phyloP scores from a whole-genome alignment of 2,888 invertebrate genomes.

The Lasioglossum oenotherae region DNA sequence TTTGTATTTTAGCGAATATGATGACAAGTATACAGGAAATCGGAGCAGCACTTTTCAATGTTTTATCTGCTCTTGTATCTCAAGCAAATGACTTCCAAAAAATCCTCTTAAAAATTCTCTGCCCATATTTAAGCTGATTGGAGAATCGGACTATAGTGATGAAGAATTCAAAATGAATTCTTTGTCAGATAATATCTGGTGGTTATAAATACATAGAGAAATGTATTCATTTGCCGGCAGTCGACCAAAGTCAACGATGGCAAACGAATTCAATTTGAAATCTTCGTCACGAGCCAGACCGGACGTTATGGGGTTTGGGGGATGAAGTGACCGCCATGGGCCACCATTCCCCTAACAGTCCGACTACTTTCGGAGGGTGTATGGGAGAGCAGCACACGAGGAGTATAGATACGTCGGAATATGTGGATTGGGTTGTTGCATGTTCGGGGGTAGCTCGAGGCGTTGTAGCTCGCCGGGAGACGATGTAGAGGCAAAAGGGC shows the following conservation, averaged over 20 bases:
- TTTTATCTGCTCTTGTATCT: not conserved
- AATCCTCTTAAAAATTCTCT: not conserved
- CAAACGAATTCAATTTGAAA: not conserved
- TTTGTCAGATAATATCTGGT: not conserved
- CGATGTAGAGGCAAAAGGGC: slow-evolving; percentile 39
- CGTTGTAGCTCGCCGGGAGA: slow-evolving; percentile 57
- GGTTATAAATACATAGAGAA: not conserved
- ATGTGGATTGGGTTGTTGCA: slow-evolving; percentile 67
- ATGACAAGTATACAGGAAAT: not conserved
- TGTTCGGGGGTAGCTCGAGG: slow-evolving; percentile 66
- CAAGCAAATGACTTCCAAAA: not conserved
- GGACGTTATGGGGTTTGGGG: not conserved
- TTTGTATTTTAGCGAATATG: not conserved
- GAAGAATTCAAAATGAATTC: not conserved
- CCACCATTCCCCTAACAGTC: not conserved
- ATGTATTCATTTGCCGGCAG: not conserved
- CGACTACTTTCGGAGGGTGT: not conserved
- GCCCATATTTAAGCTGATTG: no score
- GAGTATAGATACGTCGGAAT: slow-evolving; percentile 48
- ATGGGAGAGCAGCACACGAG: slow-evolving; percentile 27
- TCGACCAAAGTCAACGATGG: not conserved
- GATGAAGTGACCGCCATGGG: not conserved
- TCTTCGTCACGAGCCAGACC: not conserved
- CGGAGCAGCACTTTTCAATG: not conserved
- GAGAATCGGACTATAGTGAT: not conserved